Percentiles rank a stretch among this genome's conserved stretches.
phyloP scores from a whole-genome alignment of 2,888 invertebrate genomes.

The Dryobotodes eremita region DNA sequence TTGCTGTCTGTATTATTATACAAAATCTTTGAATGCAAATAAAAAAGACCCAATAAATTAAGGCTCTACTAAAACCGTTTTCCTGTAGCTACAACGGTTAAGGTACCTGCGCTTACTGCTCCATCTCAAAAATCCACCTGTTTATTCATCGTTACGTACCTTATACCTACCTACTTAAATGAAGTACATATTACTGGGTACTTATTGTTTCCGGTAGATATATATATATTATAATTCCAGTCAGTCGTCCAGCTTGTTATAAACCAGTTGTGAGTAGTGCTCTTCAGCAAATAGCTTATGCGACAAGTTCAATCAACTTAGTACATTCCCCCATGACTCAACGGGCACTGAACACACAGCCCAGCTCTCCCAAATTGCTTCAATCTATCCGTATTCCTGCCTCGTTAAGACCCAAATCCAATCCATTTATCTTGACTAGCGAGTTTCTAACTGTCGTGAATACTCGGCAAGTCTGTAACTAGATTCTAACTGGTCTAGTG shows the following conservation, averaged over 20 bases:
- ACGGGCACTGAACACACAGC: conserved; percentile 2
- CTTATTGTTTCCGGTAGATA: neutral
- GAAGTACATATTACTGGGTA: neutral
- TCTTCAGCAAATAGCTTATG: conserved; percentile 22
- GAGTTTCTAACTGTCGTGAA: conserved; percentile 15
- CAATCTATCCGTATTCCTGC: neutral
- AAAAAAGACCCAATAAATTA: neutral
- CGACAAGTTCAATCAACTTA: conserved; percentile 39
- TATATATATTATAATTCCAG: neutral
- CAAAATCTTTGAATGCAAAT: neutral
- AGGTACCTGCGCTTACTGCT: neutral
- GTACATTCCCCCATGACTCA: conserved; percentile 1
- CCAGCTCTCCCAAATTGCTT: conserved; percentile 24
- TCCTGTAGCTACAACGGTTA: neutral
- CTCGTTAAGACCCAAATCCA: too few relatives aligned
- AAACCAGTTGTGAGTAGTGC: conserved; percentile 18
- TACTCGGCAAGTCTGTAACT: neutral
- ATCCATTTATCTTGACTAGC: neutral
- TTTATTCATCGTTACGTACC: neutral
- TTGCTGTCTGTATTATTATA: neutral
- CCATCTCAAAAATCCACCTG: neutral
- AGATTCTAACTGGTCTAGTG: conserved; percentile 30
- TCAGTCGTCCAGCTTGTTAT: neutral
- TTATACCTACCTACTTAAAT: neutral
- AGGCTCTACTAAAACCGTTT: neutral